These are phyloP conservation scores for Thalpophila matura DNA, from an alignment of 2,888 invertebrate genomes.

Conservation along the genomic window DNA sequence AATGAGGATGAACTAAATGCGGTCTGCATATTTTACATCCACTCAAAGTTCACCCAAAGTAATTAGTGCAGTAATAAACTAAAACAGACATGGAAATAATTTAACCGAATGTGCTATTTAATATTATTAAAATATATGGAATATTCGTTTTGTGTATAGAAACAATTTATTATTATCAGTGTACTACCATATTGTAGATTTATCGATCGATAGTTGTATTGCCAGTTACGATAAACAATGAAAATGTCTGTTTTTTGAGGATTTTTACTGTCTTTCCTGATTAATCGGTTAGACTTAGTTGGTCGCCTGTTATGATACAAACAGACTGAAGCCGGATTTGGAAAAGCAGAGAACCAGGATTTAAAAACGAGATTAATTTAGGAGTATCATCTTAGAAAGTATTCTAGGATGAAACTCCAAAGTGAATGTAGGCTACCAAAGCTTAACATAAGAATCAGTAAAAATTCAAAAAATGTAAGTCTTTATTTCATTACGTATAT, in stretches of 20 bases:
- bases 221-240: background rate
- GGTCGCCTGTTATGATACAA: no score
- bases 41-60: background rate
- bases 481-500: no score
- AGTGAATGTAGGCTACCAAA: no score
- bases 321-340: no score
- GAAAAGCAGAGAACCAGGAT: no score
- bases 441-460: no score
- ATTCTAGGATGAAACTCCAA: no score
- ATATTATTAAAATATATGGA: background rate
- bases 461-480: no score
- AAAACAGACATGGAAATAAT: background rate
- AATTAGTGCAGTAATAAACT: conserved; percentile 8
- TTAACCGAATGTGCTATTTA: conserved; percentile 11
- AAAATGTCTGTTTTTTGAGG: background rate
- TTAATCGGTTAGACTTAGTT: no score
- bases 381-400: no score
- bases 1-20: conserved; percentile 12
- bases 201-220: background rate
- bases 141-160: background rate
- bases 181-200: background rate
- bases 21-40: conserved; percentile 11
- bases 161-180: background rate
- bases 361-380: no score
- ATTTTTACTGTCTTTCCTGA: no score